These are phyloP conservation scores for Gambusia affinis DNA, from an alignment of 2,113 vertebrate genomes.

Conservation along the genomic window DNA sequence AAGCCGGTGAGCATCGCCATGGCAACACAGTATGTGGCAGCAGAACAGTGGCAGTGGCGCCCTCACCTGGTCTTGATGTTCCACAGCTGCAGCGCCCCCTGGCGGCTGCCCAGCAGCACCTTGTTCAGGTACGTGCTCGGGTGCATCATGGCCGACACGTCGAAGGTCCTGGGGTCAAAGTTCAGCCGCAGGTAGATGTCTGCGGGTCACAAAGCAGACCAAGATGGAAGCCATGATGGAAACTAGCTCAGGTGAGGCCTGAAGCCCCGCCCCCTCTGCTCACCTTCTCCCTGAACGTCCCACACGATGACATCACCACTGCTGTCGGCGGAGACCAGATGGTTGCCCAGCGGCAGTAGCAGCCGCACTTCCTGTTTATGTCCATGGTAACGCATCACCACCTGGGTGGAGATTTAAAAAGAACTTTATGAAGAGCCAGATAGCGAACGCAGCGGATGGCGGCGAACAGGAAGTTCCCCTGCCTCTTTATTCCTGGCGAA, in stretches of 20 bases:
- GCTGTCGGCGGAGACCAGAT: conserved; percentile 90
- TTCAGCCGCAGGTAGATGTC: conserved; percentile 89
- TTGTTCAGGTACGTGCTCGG: conserved; percentile 98
- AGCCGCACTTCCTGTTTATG: conserved; percentile 88
- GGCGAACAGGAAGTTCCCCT: not conserved
- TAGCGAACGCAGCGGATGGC: not conserved
- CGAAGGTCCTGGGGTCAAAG: conserved; percentile 88
- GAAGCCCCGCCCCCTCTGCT: conserved; percentile 14
- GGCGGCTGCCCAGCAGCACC: conserved; percentile 92
- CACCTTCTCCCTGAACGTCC: conserved; percentile 81
- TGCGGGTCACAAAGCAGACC: conserved; percentile 61
- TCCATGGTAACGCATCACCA: conserved; percentile 88
- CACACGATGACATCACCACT: conserved; percentile 90
- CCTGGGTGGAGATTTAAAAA: conserved; percentile 68
- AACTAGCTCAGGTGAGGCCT: not conserved
- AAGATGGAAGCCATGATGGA: conserved; percentile 38
- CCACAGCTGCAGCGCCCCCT: conserved; percentile 94
- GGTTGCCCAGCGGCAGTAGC: conserved; percentile 92
- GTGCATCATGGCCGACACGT: conserved; percentile 89
- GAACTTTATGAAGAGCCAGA: not conserved
- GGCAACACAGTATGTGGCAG: not conserved
- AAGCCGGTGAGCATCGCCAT: not conserved
- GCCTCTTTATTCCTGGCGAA: conserved; percentile 88
- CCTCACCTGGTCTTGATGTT: conserved; percentile 91
- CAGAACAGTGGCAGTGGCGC: no score